Base-by-base conservation (phyloP, 2,888 invertebrate genomes). In the Tholera decimalis region DNA sequence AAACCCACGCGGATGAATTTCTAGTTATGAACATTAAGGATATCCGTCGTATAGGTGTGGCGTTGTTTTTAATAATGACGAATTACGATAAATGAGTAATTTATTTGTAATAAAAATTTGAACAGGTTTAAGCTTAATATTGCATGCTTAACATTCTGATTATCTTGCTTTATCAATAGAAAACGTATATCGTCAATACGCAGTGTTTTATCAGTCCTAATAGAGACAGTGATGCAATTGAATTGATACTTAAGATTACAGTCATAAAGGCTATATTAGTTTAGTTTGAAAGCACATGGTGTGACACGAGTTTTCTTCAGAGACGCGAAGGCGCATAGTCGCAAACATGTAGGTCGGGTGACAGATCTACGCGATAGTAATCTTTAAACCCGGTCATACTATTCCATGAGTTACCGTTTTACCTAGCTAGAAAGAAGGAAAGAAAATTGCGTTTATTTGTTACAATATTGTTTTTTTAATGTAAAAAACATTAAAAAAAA, bases 321-420 rank as follows among this genome's bases (percentile, higher is more conserved):
- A 80, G 73, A 66, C 73, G 69, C 81, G 75, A 77, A 30, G 59
- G 73, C 84, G 81, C 85, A 89, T 85, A 50, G 22, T 44, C 18
- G 22, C 4, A 18, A 13, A 65, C 84, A 89, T 86, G 62, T 87
- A 86, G 89, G 87, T 88, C 87, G 83, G 83, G 65, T 82, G 73
- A 61, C 59, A 63, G 76, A 55, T 50, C 18, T 62, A 54, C 70
- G 49, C 15, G 41, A 43, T 54, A 56, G 37, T 46, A 69, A 59
- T 61, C 58, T 77, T 79, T 35, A 35, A 35, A 15, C 15, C 35
- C 15, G 63, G 44, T 41, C 28, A 39, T 26, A 39, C 33, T 41
- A 15, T 28, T 39, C 28, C 66, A 59, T 24, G 39, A 26, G 20
- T 35, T 28, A 22, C 28, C 33, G 26, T 33, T 43, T 20, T 9